A percentile compares a stretch with the other conserved stretches of the same genome.
Conservation (phyloP, 2,888 invertebrate genomes). For the Mythimna lalbum region DNA sequence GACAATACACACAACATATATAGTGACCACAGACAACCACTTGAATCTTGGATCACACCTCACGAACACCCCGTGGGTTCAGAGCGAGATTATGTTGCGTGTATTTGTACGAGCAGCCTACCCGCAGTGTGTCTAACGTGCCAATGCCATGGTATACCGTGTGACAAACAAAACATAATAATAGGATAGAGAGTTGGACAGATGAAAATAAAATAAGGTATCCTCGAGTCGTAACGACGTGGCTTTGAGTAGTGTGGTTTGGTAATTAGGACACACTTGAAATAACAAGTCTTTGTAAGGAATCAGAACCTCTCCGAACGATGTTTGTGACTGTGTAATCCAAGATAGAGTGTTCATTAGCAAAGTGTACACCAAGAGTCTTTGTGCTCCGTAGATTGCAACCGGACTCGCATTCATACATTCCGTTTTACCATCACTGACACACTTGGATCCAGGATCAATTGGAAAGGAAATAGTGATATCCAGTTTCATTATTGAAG, state of each 20-base stretch:
- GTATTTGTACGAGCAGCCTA: slow-evolving; percentile 87
- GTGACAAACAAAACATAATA: slow-evolving; percentile 79
- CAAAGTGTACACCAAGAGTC: slow-evolving; percentile 90
- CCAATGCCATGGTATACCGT: slow-evolving; percentile 63
- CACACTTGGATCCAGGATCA: slow-evolving; percentile 44
- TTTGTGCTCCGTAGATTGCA: slow-evolving; percentile 91
- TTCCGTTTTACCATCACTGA: slow-evolving; percentile 74
- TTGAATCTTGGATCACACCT: slow-evolving; percentile 90
- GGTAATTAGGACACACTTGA: slow-evolving; percentile 54
- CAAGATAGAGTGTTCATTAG: slow-evolving; percentile 88
- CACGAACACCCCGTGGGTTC: slow-evolving; percentile 85
- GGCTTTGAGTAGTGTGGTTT: slow-evolving; percentile 67
- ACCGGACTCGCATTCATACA: slow-evolving; percentile 87
- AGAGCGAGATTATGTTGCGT: slow-evolving; percentile 88
- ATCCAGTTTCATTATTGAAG: slow-evolving; percentile 22
- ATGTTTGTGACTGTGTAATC: slow-evolving; percentile 90
- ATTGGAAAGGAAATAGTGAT: slow-evolving; percentile 44
- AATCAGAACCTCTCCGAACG: slow-evolving; percentile 71
- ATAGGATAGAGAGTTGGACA: slow-evolving; percentile 88
- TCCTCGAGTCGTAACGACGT: slow-evolving; percentile 55
- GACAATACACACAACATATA: slow-evolving; percentile 95
- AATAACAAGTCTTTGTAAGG: slow-evolving; percentile 55
- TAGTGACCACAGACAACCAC: slow-evolving; percentile 91
- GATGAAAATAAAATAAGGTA: slow-evolving; percentile 85
- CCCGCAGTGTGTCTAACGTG: slow-evolving; percentile 76